Base-by-base conservation (phyloP, 2,113 vertebrate species). In the Haemorhous mexicanus region DNA sequence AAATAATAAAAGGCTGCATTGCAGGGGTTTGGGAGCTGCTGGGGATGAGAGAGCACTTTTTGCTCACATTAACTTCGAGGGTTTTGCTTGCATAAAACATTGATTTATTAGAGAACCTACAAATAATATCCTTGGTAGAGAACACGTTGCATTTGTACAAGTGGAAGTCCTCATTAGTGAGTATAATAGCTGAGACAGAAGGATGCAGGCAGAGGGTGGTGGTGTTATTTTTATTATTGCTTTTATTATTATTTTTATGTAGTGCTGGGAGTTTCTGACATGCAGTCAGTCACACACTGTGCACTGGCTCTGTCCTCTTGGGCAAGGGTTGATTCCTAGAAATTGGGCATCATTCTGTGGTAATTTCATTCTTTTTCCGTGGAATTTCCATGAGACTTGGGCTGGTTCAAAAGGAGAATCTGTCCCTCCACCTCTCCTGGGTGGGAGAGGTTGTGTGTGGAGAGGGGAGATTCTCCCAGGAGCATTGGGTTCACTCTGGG, bases 1-100 rank as follows among this genome's bases (percentile, higher is more conserved):
- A 95, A 94, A 89, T 94, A 97, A 96, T 92, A 83, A 53, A 95
- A 74, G 90, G 33, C 83, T 93, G 83, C 84, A 95, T 96, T 97
- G 95, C 87, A 93, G 96, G 89, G 93, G 46, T 94, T 94, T 73
- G 77, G 72, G 77, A 97, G 87, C 86, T 92, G 89, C 94, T 91
- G 67, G 69, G 52, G 66, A 97, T 96, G 95, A 97, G 75, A 88
- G 87, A 37, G 62, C 86, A 89, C 24, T 47, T 73, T 93, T 79
- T 91, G 87, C 69, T 94, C 80, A 67, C 73, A 55, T 79, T 93
- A 90, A 87, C 70, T 50, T 90, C 83, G 84, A 96, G 83, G 27
- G 27, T 88, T 77, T 68, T 73, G 33, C 93, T 92, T 94, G 55
- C 56, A 33, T 94, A 79, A 91, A 96, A 39, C 74, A 95, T 17